phyloP scores from a whole-genome alignment of 2,113 vertebrate genomes.

The Boleophthalmus pectinirostris region DNA sequence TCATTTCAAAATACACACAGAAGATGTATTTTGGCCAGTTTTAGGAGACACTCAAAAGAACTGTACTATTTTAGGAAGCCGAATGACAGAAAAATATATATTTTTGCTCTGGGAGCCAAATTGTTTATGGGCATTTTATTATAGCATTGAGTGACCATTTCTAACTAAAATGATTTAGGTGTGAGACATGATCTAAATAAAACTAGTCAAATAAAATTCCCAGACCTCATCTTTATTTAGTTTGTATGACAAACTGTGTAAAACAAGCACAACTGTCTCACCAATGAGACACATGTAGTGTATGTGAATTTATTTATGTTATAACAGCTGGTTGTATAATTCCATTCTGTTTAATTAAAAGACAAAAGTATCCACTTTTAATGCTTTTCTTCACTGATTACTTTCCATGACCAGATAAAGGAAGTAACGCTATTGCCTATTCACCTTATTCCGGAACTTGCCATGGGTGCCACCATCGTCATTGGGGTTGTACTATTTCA shows the following conservation, averaged over 20 bases:
- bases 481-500: too few relatives aligned
- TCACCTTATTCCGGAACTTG: too few relatives aligned
- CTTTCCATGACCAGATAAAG: background rate
- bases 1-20: slow-evolving; percentile 42
- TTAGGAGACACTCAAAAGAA: slow-evolving; percentile 52
- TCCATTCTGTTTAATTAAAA: slow-evolving; percentile 73
- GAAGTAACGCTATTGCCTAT: too few relatives aligned
- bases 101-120: slow-evolving; percentile 48
- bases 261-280: slow-evolving; percentile 72
- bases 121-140: slow-evolving; percentile 36
- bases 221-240: slow-evolving; percentile 4
- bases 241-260: slow-evolving; percentile 49
- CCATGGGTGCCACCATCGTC: too few relatives aligned
- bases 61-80: slow-evolving; percentile 49
- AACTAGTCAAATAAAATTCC: slow-evolving; percentile 34
- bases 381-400: slow-evolving; percentile 42
- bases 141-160: slow-evolving; percentile 20
- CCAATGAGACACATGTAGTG: slow-evolving; percentile 54
- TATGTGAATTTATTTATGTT: slow-evolving; percentile 53
- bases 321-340: slow-evolving; percentile 69
- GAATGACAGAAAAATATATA: slow-evolving; percentile 34
- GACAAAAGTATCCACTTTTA: slow-evolving; percentile 47
- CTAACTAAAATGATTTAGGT: slow-evolving; percentile 34
- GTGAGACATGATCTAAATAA: slow-evolving; percentile 39
- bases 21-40: background rate